Base-by-base conservation (phyloP, 2,797 vertebrate species). In the Eupleurogrammus muticus region DNA sequence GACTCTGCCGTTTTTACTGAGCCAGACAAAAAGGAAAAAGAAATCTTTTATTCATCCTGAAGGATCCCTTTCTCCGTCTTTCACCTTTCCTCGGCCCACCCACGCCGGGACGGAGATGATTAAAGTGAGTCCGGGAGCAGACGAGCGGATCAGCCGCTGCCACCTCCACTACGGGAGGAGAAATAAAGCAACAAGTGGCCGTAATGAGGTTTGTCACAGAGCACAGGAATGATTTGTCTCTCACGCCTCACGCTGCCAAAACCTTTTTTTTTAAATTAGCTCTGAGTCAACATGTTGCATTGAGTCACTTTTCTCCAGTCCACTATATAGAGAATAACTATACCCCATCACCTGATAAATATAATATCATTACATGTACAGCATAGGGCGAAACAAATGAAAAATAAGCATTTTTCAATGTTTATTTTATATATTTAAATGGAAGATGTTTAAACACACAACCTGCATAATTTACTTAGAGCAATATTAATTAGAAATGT, bases 91-190 rank as follows among this genome's bases (percentile, higher is more conserved):
- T 11, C 46, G 49, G 13, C 4, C 13, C 46, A 23, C 40, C 44
- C n/a, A 10, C 19, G 28, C 44, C 2, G 34, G 40, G 54, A 62
- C 24, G 42, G 46, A 57, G 52, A 76, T 47, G 52, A 77, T 77
- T 65, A 66, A 48, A 73, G 56, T 14, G 56, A 54, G 60, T 57
- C 51, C 46, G 53, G 35, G 42, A 56, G 9, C 32, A 65, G 50
- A 70, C 56, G 44, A 44, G 47, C 58, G 48, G 63, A 63, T 63
- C 40, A 20, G 2, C 44, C 17, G 9, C 20, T 5, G 19, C 19
- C 21, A 46, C n/a, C 46, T 24, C 13, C 2, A 32, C 9, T 28
- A 35, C 35, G 21, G 11, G 9, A 14, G 2, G 34, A 16, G 28
- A 28, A 17, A 35, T 17, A 12, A 17, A 46, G 4, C 19, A 24